Base-by-base conservation (phyloP, 2,113 vertebrate species). In the Daphoenositta chrysoptera region DNA sequence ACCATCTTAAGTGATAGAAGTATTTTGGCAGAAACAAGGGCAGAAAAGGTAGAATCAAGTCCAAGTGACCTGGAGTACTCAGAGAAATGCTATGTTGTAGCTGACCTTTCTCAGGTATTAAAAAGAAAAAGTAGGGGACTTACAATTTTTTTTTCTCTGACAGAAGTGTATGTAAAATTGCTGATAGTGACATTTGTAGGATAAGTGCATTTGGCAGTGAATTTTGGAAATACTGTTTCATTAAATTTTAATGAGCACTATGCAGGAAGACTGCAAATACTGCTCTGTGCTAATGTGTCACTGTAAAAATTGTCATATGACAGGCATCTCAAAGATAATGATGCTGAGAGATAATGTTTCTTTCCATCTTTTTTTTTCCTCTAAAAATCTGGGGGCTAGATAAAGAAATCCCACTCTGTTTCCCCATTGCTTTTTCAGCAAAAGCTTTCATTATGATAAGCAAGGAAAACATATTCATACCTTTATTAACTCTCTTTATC, bases 181-280 rank as follows among this genome's bases (percentile, higher is more conserved):
- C 73, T 96, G 92, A 96, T 91, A 82, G 57, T 94, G 90, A 91
- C 93, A 95, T 96, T 96, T 95, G 81, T 87, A 71, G 90, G 66
- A 79, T 72, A 93, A 97, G 76, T 95, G 65, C 72, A 89, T 75
- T 95, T 97, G 87, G 85, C 90, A 93, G 64, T 53, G 90, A 90
- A 88, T 95, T 97, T 95, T 90, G 88, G 76, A 97, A 92, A 88
- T 66, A 82, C 72, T 63, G 35, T 65, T 95, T 96, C 91, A 92
- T 96, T 97, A 91, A 97, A 95, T 5, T 92, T 94, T 96, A 96
- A 97, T 93, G 76, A 96, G 87, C 79, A 47, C 68, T 71, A 20
- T 85, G 53, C 82, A 84, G 89, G 31, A 94, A 95, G 93, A 65
- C 54, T 94, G 66, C 57, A 94, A 96, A 90, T 94, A 87, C 69